Base-by-base conservation (phyloP, 2,113 vertebrate species). In the Mirza zaza region DNA sequence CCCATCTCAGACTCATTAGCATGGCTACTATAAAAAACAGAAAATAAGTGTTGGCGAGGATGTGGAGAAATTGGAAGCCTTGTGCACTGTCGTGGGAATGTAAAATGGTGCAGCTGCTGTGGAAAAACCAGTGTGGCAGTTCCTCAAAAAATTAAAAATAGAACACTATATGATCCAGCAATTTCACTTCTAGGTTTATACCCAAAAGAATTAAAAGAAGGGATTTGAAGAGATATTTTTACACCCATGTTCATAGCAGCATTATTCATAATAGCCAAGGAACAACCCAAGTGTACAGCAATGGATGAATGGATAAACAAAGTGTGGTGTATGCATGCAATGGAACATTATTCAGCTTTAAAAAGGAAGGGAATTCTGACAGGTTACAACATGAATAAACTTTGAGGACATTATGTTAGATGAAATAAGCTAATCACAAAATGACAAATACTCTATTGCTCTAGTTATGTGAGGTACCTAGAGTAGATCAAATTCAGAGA, bases 131-230 rank as follows among this genome's bases (percentile, higher is more conserved):
- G 52, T 70, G 79, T 61, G 94, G 52, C 61, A 79, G 73, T 77
- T 95, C 63, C 11, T 87, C 27, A 95, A 63, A 89, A 84, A 93
- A 36, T 63, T 90, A 63, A 96, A 80, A 96, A 93, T 89, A 84
- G 77, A 65, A 55, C 32, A 85, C 27, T 27, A 79, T 36, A 55
- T 36, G 23, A 90, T 79, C 63, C 9, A 85, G 32, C 8, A 90
- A 63, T 79, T 90, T 48, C 6, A 85, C 18, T 71, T 93, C 55
- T 67, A 57, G 32, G 3, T 93, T 73, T 65, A 48, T 45, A 89
- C 36, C 5, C 36, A 0, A 39, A 34, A 73, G 34, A 86, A 55
- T 39, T 90, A 50, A 48, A 95, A 68, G 13, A 45, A 88, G 12
- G 18, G 11, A 79, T 75, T 89, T 45, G 52, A 79, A 79, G 50